Evolutionary conservation across 1,140 invertebrate genomes (phyloP), one percentile per base, ranked within the genome.

Genomic region (Metopolophium dirhodum): DNA sequence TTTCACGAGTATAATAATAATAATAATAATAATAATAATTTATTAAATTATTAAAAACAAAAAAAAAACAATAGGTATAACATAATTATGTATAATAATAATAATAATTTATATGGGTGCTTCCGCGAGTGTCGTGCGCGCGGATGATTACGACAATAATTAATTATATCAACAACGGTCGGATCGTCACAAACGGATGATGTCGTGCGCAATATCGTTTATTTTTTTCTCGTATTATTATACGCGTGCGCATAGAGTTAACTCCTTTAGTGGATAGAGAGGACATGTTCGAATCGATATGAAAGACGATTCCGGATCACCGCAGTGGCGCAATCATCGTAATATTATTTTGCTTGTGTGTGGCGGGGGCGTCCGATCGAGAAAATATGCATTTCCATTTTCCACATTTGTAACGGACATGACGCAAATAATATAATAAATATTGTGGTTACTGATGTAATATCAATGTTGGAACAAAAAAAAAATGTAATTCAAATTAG

Each of bases 1-100:
- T 92, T 92, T 92, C 77, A 92, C 91, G 35, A 82, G 68, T 91
- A 37, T 30, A 82, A n/a, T 68, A 41, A 45, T 30, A 88, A 61
- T 85, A 85, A 45, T 35, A 83, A 77, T 77, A 77, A 77, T 82
- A 37, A 37, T 83, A 37, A 37, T 83, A 83, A 68, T 68, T n/a
- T 35, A n/a, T n/a, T 77, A n/a, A 77, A n/a, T 77, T 77, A 77
- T 77, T 77, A 77, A n/a, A 61, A 61, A 61, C 57, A 61, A 61
- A 57, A 57, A 57, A 68, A 68, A 68, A 68, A 68, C 30, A 11
- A n/a, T 26, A 7, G 3, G 30, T 68, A n/a, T 68, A 68, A 68
- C 30, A 68, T n/a, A 61, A 49, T 30, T 30, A 61, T 61, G 30
- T 30, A 61, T 68, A 61, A 30, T 68, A 68, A 37, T 68, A 68